These are phyloP conservation scores for Synergus umbraculus DNA, from an alignment of 2,888 invertebrate genomes.

Conservation along the genomic window DNA sequence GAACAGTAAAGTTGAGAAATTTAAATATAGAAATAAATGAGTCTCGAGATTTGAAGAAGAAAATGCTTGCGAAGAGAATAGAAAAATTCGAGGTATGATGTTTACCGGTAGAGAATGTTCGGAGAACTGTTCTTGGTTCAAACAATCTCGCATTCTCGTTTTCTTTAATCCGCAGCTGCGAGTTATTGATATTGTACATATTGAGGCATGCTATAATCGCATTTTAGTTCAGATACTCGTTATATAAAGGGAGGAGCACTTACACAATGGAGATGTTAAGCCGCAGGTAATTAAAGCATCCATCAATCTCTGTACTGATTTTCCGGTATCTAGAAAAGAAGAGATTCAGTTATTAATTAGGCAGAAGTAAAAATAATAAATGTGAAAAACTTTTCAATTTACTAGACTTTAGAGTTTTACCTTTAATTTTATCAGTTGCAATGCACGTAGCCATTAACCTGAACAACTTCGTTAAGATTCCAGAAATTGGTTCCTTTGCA, in stretches of 20 bases:
- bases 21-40: not conserved
- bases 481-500: slow-evolving; percentile 73
- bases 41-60: not conserved
- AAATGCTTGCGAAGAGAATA: not conserved
- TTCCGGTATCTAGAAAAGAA: slow-evolving; percentile 67
- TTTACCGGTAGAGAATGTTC: not conserved
- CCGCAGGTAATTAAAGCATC: slow-evolving; percentile 75
- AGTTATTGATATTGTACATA: slow-evolving; percentile 24
- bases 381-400: not conserved
- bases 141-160: slow-evolving; percentile 2
- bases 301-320: slow-evolving; percentile 71
- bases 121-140: not conserved
- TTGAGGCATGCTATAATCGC: slow-evolving; percentile 9
- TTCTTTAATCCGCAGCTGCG: slow-evolving; percentile 31
- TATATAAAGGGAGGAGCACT: slow-evolving; percentile 62
- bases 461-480: slow-evolving; percentile 63
- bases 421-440: slow-evolving; percentile 67
- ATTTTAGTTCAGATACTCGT: slow-evolving; percentile 51
- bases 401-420: slow-evolving; percentile 53
- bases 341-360: slow-evolving; percentile 22
- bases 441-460: slow-evolving; percentile 66
- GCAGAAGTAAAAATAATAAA: not conserved
- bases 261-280: slow-evolving; percentile 70
- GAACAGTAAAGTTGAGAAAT: not conserved
- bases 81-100: slow-evolving; percentile 11